A percentile compares a stretch with the other conserved stretches of the same genome.
These are phyloP conservation scores for Sebastes miniatus DNA, from an alignment of 2,797 vertebrate genomes.

Conservation along the genomic window DNA sequence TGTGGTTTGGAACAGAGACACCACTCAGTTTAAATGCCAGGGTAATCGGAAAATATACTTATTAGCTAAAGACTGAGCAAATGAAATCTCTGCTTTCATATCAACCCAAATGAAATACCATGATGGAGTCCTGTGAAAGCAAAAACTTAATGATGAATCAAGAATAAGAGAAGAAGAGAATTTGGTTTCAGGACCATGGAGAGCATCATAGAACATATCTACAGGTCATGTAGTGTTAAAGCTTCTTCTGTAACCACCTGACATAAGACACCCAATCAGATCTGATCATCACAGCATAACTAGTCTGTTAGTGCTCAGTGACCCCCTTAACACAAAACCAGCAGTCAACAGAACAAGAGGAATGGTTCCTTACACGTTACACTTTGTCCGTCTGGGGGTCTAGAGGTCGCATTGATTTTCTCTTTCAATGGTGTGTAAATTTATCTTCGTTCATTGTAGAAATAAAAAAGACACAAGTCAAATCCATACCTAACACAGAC, in stretches of 20 bases:
- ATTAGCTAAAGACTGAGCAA: background rate
- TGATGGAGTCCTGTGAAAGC: background rate
- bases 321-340: background rate
- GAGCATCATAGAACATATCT: conserved; percentile 53
- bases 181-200: conserved; percentile 74
- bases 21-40: background rate
- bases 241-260: background rate
- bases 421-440: background rate
- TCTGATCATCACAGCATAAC: background rate
- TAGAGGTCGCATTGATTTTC: background rate
- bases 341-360: background rate
- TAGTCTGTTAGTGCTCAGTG: background rate
- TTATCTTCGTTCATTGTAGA: background rate
- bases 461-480: background rate
- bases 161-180: conserved; percentile 4
- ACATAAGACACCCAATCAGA: background rate
- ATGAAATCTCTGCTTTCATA: background rate
- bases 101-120: background rate
- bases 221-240: background rate
- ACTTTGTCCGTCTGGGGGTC: background rate
- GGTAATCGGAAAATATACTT: background rate
- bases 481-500: background rate
- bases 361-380: background rate
- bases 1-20: background rate
- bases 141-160: background rate